Evolutionary conservation across 2,888 invertebrate species (phyloP), one percentile per base, ranked within the genome.

Genomic region (Drosophila nigricruria): DNA sequence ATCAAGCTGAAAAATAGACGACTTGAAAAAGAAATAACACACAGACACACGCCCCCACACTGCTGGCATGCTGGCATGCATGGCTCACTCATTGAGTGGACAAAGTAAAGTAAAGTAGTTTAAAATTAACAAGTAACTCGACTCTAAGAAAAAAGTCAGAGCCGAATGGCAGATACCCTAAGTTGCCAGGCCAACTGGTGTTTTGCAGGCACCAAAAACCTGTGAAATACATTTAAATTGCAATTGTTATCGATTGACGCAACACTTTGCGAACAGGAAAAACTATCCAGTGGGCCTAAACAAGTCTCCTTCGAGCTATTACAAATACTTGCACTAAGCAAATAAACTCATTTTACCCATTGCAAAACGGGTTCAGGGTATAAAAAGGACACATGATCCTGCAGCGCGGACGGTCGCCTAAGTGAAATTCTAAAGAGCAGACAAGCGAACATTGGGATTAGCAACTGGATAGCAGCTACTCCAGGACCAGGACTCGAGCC

Each of bases 21-120:
- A 82, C 82, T 88, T 74, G 62, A 73, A 76, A 73, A 65, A 64
- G 67, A 64, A 75, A 79, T 58, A 59, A 50, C 34, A 59, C 32
- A 10, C 40, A 20, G 36, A 36, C 23, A 61, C 27, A 50, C 32
- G 38, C 20, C 42, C 23, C 43, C 3, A 18, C 25, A 61, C 18
- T n/a, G n/a, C n/a, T n/a, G n/a, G n/a, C n/a, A n/a, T n/a, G n/a
- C n/a, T 45, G 30, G 43, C 18, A 42, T 40, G 49, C 25, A 54
- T 62, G 64, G 62, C 60, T 54, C 65, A 67, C 78, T 73, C 83
- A 78, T 73, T 73, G 78, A 77, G 77, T 82, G 88, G 70, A 72
- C 77, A 88, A 79, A 85, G 82, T 81, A 71, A 90, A 81, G 77
- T 81, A 84, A 86, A 86, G 86, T 90, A 83, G 79, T 87, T 90